Conservation (phyloP, 2,888 invertebrate species). For the Cataglyphis rosenhaueri region DNA sequence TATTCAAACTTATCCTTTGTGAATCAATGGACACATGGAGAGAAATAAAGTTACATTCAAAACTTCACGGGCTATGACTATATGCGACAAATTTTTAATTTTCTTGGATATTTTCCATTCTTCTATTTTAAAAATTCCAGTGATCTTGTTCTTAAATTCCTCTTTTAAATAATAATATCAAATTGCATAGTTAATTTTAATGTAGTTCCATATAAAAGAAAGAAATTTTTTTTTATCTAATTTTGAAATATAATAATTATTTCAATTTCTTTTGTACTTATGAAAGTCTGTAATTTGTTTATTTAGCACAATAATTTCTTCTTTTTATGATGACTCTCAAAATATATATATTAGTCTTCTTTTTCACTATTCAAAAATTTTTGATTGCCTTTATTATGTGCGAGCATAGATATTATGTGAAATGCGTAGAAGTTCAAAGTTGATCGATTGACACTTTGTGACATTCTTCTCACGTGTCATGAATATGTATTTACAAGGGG, state of each 20-base stretch:
- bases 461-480: constrained; percentile 66
- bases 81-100: neutral
- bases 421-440: neutral
- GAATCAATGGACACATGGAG: constrained; percentile 16
- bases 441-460: neutral
- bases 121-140: constrained; percentile 11
- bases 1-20: constrained; percentile 75
- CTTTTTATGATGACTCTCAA: neutral
- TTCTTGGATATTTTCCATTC: constrained; percentile 1
- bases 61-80: neutral
- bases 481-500: constrained; percentile 71
- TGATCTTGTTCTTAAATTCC: neutral
- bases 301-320: neutral
- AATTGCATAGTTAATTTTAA: neutral
- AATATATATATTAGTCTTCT: neutral
- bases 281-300: neutral
- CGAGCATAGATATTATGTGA: neutral
- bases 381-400: neutral
- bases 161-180: neutral
- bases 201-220: neutral
- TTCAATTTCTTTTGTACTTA: neutral
- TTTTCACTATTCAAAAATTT: neutral
- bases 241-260: neutral
- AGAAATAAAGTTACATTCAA: constrained; percentile 27
- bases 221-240: no score